Evolutionary conservation across 2,113 vertebrate species (phyloP), one percentile per base, ranked within the genome.

Genomic region (Tretioscincus oriximinensis): DNA sequence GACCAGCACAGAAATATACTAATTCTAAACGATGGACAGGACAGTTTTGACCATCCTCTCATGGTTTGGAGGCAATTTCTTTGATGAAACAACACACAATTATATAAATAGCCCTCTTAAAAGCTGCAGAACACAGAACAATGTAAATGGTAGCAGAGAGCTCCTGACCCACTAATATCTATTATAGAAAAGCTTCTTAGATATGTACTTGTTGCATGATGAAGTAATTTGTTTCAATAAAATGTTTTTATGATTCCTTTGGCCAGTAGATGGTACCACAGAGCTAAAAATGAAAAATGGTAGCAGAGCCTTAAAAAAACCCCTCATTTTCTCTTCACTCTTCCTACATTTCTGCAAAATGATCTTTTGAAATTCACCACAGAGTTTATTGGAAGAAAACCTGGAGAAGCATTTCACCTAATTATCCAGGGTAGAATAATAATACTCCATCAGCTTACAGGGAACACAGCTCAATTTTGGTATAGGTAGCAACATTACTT

Each of bases 201-300:
- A 26, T 68, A 68, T 24, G 28, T 22, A 58, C 49, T 58, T 69
- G 49, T 69, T 69, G 68, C 29, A 60, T 26, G 11, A 54, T 54
- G 20, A 78, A 31, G n/a, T 54, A 47, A 29, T 49, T 12, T 28
- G 29, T 60, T 45, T 16, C 10, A 47, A 80, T 61, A 47, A 41
- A 60, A 29, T 21, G 35, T 49, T 61, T 47, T 31, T 18, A 76
- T 64, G 7, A 68, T 68, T 20, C 10, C 21, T 63, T 22, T 69
- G 54, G 14, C 54, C 80, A 70, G 73, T 82, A 76, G 80, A 76
- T 66, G 66, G 51, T 64, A 29, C 35, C 63, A 63, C 21, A 70
- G 41, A 16, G n/a, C 66, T 70, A 41, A 70, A 82, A 61, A 82
- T 76, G 73, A 63, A 31, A 10, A 41, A 16, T 5, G 75, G 65